A percentile compares a stretch with the other conserved stretches of the same genome.
phyloP scores from a whole-genome alignment of 2,113 vertebrate species.

The Thamnaconus septentrionalis region DNA sequence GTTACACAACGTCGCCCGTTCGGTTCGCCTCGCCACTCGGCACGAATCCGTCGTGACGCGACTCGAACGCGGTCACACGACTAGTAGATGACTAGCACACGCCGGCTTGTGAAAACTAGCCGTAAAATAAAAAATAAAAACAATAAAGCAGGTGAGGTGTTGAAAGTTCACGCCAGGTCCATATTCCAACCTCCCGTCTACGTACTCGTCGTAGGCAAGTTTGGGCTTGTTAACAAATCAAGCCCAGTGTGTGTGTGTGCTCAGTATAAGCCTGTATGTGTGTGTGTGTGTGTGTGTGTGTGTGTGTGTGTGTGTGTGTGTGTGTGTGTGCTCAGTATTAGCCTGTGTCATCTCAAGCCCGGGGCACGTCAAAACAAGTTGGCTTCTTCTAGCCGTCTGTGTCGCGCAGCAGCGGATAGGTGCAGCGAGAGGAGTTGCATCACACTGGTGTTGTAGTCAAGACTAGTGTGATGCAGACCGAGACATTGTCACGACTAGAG shows the following conservation, averaged over 20 bases:
- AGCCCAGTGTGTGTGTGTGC: conserved; percentile 5
- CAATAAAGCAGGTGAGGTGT: conserved; percentile 17
- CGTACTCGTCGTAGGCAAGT: conserved; percentile 16
- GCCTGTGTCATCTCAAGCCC: background rate
- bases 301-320: conserved; percentile 12
- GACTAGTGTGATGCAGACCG: no score
- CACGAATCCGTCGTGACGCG: no score
- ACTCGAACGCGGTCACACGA: conserved; percentile 6
- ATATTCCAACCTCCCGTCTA: background rate
- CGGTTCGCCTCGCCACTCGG: no score
- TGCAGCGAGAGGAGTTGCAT: no score
- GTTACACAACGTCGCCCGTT: no score
- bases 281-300: conserved; percentile 15
- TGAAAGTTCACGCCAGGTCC: conserved; percentile 7
- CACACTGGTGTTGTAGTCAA: no score
- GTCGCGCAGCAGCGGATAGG: no score
- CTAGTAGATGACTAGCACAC: background rate
- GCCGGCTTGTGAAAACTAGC: background rate
- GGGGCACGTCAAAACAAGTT: no score
- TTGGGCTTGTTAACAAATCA: conserved; percentile 6
- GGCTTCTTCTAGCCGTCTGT: no score
- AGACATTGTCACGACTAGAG: no score
- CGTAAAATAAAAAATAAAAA: no score
- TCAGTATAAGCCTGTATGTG: background rate
- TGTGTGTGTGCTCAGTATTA: conserved; percentile 7